Evolutionary conservation across 2,888 invertebrate species (phyloP), one percentile per base, ranked within the genome.

Genomic region (Pemphredon lugubris): DNA sequence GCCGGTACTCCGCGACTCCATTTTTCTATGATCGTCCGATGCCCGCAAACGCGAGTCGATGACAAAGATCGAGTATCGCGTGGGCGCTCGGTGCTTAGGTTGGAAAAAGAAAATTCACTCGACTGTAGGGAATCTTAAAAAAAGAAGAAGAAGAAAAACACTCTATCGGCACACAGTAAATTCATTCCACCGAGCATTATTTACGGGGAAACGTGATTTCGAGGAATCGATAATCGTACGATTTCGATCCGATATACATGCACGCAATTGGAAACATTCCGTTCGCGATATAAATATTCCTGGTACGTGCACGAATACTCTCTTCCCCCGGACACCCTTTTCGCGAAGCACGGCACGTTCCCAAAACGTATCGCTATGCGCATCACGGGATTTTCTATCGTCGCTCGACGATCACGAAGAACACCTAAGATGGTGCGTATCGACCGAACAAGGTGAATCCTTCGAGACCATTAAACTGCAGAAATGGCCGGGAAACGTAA

Each of bases 331-430:
- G 16, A 26, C 47, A 32, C 48, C n/a, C 48, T 54, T 39, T 57
- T 77, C 77, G 51, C 58, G 57, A 80, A 67, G 74, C 82, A 39
- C 63, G 20, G 82, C 80, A 79, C 79, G 75, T 82, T 67, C 63
- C 75, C 65, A 74, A 81, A 79, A 75, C 73, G 72, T 76, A 84
- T 87, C 80, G 69, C 65, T 77, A 86, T 85, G 86, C 87, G 63
- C 71, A 79, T 82, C 87, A 87, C 86, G 85, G 44, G 59, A 75
- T 72, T 63, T 63, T 74, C 75, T 77, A 79, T 80, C 79, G 71
- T 72, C 63, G 53, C 20, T 54, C 44, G 47, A n/a, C 48, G 74
- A 74, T 80, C 83, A 63, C 79, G 79, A 61, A 70, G 77, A 60
- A 55, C 73, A 55, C 70, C 66, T 26, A 67, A 74, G 65, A 73